phyloP scores from a whole-genome alignment of 2,797 vertebrate species.

The Microctenopoma steveboyesi region DNA sequence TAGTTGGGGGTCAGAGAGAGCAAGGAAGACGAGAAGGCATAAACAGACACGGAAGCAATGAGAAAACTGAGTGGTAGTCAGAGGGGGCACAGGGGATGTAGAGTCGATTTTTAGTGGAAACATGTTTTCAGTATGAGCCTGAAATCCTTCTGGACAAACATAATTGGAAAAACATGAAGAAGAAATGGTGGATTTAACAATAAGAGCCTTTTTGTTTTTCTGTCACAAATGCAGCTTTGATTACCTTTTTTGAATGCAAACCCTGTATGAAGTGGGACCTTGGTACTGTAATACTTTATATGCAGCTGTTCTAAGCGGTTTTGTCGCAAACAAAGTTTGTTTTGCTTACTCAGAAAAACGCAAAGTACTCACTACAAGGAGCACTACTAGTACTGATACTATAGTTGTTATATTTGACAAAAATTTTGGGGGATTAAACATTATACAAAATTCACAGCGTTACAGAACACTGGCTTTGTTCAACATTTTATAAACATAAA shows the following conservation, averaged over 20 bases:
- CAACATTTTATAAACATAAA: background rate
- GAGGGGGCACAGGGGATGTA: slow-evolving; percentile 26
- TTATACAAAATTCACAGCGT: background rate
- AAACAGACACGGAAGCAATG: slow-evolving; percentile 37
- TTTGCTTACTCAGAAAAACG: background rate
- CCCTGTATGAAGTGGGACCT: background rate
- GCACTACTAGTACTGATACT: background rate
- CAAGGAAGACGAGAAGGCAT: slow-evolving; percentile 34
- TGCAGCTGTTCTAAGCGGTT: background rate
- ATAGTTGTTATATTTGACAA: background rate
- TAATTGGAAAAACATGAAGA: slow-evolving; percentile 83
- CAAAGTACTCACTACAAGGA: background rate
- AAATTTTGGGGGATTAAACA: background rate
- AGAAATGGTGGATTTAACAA: slow-evolving; percentile 78
- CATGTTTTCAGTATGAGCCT: slow-evolving; percentile 77
- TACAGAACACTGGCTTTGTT: background rate
- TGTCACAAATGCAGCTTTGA: slow-evolving; percentile 43
- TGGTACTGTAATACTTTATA: background rate
- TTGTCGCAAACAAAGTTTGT: background rate
- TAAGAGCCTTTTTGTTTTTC: slow-evolving; percentile 66
- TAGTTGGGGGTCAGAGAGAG: slow-evolving; percentile 46
- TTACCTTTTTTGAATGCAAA: slow-evolving; percentile 39
- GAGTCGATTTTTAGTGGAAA: slow-evolving; percentile 77
- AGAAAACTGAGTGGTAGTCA: slow-evolving; percentile 27
- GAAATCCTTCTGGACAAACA: slow-evolving; percentile 73